Conservation (phyloP, 2,888 invertebrate genomes). For the Lycia hirtaria region DNA sequence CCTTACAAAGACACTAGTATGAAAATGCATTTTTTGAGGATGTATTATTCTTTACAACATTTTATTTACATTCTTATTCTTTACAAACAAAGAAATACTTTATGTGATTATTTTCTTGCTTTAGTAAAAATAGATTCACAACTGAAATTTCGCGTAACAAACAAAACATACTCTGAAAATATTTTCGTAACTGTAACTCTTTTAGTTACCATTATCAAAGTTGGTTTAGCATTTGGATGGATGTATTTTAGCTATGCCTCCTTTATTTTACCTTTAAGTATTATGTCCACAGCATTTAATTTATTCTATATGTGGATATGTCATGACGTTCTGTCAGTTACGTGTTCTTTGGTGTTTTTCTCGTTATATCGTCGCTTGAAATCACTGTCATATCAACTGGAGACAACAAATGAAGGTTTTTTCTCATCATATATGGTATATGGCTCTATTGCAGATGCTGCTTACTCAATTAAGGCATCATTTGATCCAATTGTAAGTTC, state of each 20-base stretch:
- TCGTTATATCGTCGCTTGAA: background rate
- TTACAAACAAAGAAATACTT: background rate
- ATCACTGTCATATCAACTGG: background rate
- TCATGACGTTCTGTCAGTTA: background rate
- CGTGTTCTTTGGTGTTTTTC: background rate
- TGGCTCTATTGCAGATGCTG: slow-evolving; percentile 1
- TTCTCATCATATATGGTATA: background rate
- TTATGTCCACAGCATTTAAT: background rate
- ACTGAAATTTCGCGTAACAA: background rate
- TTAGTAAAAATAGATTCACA: background rate
- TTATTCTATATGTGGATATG: background rate
- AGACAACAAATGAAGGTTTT: background rate
- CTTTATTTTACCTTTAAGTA: no score
- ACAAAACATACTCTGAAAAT: background rate
- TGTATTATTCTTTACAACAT: background rate
- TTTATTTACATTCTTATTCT: background rate
- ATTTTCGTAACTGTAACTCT: background rate
- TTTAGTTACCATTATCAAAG: background rate
- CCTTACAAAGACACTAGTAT: background rate
- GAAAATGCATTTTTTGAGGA: background rate
- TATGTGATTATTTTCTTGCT: background rate
- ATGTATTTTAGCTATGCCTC: background rate
- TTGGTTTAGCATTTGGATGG: background rate
- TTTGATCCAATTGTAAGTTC: slow-evolving; percentile 16
- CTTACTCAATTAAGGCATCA: background rate